Conservation (phyloP, 2,113 vertebrate species). For the Meriones unguiculatus region DNA sequence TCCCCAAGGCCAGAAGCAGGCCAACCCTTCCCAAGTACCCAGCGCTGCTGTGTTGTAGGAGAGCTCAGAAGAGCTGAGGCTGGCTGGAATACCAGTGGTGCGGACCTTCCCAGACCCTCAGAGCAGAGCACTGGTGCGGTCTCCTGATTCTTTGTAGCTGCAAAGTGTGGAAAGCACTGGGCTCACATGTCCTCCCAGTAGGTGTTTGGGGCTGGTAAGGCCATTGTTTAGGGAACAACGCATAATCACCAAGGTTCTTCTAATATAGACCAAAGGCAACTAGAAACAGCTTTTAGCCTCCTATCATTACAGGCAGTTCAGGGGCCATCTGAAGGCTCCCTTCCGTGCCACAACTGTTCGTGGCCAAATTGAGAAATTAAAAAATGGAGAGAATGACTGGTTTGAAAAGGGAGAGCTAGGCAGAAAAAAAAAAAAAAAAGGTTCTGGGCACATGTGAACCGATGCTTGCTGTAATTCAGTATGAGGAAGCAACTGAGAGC, state of each 20-base stretch:
- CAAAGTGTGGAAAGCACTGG: not conserved
- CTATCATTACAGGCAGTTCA: not conserved
- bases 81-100: not conserved
- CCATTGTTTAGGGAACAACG: not conserved
- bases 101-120: not conserved
- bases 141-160: not conserved
- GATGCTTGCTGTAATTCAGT: not conserved
- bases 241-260: not conserved
- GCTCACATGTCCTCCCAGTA: not conserved
- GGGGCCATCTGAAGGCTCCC: not conserved
- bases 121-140: not conserved
- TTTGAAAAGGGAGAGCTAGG: not conserved
- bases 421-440: not conserved
- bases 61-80: not conserved
- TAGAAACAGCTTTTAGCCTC: not conserved
- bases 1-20: not conserved
- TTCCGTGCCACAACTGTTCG: not conserved
- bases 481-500: not conserved
- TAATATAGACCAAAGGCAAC: not conserved
- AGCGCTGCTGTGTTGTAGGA: not conserved
- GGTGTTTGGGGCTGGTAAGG: not conserved
- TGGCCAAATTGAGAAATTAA: slow-evolving; percentile 19
- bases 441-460: not conserved
- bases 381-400: not conserved
- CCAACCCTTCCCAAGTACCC: not conserved